These are phyloP conservation scores for Drosophila pruinosa DNA, from an alignment of 1,140 invertebrate genomes.

Conservation along the genomic window DNA sequence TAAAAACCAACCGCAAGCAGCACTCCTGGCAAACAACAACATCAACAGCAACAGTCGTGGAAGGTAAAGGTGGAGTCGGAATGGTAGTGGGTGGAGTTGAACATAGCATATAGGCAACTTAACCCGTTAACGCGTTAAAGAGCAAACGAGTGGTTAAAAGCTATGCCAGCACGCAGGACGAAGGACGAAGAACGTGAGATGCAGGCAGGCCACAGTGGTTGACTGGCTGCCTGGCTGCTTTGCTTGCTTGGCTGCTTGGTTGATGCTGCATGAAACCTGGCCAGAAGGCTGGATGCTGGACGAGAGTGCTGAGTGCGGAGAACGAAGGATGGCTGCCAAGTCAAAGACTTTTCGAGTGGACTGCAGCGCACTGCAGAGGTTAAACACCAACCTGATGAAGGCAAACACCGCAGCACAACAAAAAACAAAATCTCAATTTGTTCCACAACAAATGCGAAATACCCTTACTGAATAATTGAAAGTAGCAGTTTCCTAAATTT, in stretches of 20 bases:
- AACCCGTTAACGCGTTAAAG: slow-evolving; percentile 78
- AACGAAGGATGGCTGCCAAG: slow-evolving; percentile 34
- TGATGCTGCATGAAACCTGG: slow-evolving; percentile 28
- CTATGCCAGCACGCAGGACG: slow-evolving; percentile 34
- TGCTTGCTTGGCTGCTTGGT: slow-evolving; percentile 55
- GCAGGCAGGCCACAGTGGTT: slow-evolving; percentile 31
- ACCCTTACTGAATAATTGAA: slow-evolving; percentile 7
- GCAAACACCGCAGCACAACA: slow-evolving; percentile 48
- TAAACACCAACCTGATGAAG: slow-evolving; percentile 72
- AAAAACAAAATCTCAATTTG: slow-evolving; percentile 32
- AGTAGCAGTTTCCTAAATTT: no score
- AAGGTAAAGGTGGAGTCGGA: not conserved
- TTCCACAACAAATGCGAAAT: not conserved
- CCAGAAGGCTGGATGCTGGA: not conserved
- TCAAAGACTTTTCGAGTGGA: slow-evolving; percentile 78
- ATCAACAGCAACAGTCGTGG: slow-evolving; percentile 34
- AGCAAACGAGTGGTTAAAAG: slow-evolving; percentile 78
- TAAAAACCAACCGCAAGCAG: slow-evolving; percentile 37
- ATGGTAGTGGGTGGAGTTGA: not conserved
- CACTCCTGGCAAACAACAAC: slow-evolving; percentile 23
- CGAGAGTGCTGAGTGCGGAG: not conserved
- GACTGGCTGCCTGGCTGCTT: slow-evolving; percentile 62
- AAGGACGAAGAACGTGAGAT: not conserved
- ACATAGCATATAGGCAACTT: slow-evolving; percentile 69
- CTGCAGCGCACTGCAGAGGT: slow-evolving; percentile 72